Conservation (phyloP, 2,888 invertebrate genomes). For the Steinernema hermaphroditum region DNA sequence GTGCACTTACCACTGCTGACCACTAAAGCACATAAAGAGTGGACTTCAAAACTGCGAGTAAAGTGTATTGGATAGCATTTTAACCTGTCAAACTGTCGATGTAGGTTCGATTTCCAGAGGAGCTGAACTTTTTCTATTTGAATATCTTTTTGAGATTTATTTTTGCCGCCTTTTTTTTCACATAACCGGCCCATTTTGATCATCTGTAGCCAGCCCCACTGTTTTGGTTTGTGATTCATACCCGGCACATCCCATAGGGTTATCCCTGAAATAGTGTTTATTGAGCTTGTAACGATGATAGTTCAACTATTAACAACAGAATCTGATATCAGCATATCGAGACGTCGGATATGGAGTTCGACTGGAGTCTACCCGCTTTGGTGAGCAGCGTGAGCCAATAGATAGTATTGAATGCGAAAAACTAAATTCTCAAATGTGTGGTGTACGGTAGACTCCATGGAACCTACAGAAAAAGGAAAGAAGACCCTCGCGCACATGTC, state of each 20-base stretch:
- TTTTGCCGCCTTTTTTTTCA: too few species aligned
- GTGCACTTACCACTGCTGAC: too few species aligned
- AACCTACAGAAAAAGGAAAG: slow-evolving; percentile 50
- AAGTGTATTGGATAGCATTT: too few species aligned
- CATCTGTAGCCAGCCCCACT: too few species aligned
- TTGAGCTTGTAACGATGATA: slow-evolving; percentile 2
- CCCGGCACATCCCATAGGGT: too few species aligned
- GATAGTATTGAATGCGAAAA: slow-evolving; percentile 51
- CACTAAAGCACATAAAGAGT: too few species aligned
- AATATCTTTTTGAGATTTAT: too few species aligned
- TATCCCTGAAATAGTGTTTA: neutral
- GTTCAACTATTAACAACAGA: neutral
- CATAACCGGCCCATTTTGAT: too few species aligned
- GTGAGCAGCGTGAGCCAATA: slow-evolving; percentile 55
- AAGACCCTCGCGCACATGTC: slow-evolving; percentile 52
- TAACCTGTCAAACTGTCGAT: neutral
- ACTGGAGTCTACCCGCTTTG: slow-evolving; percentile 39
- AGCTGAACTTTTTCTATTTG: too few species aligned
- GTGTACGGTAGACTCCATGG: neutral
- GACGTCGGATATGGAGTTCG: slow-evolving; percentile 23
- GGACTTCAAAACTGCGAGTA: too few species aligned
- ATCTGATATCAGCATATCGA: neutral
- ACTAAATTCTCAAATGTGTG: slow-evolving; percentile 40
- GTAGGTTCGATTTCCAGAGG: too few species aligned
- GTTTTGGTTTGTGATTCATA: too few species aligned